These are phyloP conservation scores for Phortica variegata DNA, from an alignment of 1,140 invertebrate species.

Conservation along the genomic window DNA sequence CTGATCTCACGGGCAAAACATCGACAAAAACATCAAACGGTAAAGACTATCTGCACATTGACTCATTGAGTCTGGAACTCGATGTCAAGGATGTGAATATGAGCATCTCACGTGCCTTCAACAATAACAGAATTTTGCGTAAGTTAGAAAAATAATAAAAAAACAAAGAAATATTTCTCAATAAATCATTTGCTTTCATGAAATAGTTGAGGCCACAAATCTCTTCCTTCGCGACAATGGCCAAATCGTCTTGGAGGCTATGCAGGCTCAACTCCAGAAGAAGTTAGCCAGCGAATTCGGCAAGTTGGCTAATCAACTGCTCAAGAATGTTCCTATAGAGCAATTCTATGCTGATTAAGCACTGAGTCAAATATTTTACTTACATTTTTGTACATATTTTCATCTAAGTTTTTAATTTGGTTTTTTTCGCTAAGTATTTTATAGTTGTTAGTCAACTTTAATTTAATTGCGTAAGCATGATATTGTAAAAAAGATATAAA, in stretches of 20 bases:
- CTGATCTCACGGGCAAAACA: slow-evolving; percentile 64
- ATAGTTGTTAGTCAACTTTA: no score
- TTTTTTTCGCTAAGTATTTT: no score
- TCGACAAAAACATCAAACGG: slow-evolving; percentile 58
- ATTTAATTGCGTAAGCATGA: no score
- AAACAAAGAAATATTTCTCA: slow-evolving; percentile 11
- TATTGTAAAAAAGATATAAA: no score
- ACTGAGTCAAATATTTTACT: no score
- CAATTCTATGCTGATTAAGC: slow-evolving; percentile 59
- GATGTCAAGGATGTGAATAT: slow-evolving; percentile 67
- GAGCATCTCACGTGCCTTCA: slow-evolving; percentile 68
- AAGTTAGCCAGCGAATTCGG: slow-evolving; percentile 67
- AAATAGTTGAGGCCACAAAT: slow-evolving; percentile 71
- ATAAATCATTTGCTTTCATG: no score
- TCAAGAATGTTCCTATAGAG: slow-evolving; percentile 65
- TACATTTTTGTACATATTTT: no score
- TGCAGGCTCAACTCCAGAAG: slow-evolving; percentile 68
- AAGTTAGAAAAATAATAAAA: slow-evolving; percentile 57
- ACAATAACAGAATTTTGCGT: slow-evolving; percentile 72
- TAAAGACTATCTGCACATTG: slow-evolving; percentile 65
- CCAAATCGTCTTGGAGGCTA: slow-evolving; percentile 68
- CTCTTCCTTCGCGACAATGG: slow-evolving; percentile 72
- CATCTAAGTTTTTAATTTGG: no score
- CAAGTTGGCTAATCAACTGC: slow-evolving; percentile 67
- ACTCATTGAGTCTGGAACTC: slow-evolving; percentile 65